A percentile compares a stretch with the other conserved stretches of the same genome.
These are phyloP conservation scores for Muraenolepis orangiensis DNA, from an alignment of 2,797 vertebrate species.

Conservation along the genomic window DNA sequence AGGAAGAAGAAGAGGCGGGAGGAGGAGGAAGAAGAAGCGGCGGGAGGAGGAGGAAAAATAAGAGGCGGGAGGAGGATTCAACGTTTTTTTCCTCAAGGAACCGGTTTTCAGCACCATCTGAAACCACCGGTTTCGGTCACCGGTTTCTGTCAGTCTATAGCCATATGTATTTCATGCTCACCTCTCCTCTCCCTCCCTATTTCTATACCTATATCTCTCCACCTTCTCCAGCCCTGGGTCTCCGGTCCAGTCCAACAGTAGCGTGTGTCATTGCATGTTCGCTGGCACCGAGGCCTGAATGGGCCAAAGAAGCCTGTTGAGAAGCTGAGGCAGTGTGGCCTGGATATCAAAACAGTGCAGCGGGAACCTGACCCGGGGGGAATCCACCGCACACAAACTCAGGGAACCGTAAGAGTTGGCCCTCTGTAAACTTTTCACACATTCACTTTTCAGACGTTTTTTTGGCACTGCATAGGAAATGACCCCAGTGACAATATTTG, in stretches of 20 bases:
- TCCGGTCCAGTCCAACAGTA: constrained; percentile 32
- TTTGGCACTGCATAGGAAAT: constrained; percentile 84
- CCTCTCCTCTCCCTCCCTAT: neutral
- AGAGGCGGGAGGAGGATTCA: neutral
- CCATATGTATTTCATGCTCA: neutral
- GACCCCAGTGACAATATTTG: constrained; percentile 86
- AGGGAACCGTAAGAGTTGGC: constrained; percentile 68
- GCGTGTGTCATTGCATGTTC: constrained; percentile 44
- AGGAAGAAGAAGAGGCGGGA: too few relatives aligned
- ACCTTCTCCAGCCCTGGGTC: constrained; percentile 18
- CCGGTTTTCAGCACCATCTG: neutral
- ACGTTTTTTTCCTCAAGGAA: neutral
- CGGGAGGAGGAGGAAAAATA: too few relatives aligned
- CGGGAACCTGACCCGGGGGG: constrained; percentile 74
- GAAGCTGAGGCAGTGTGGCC: constrained; percentile 65
- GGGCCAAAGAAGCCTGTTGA: constrained; percentile 49
- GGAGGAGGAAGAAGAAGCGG: too few relatives aligned
- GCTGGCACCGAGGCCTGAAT: constrained; percentile 44
- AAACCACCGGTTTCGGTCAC: too few relatives aligned
- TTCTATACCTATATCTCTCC: constrained; percentile 7
- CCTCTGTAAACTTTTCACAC: constrained; percentile 79
- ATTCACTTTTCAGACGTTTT: constrained; percentile 73
- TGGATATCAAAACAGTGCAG: constrained; percentile 69
- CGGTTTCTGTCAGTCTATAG: neutral
- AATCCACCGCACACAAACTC: constrained; percentile 52